These are phyloP conservation scores for Patella vulgata DNA, from an alignment of 1,140 invertebrate genomes.

Conservation along the genomic window DNA sequence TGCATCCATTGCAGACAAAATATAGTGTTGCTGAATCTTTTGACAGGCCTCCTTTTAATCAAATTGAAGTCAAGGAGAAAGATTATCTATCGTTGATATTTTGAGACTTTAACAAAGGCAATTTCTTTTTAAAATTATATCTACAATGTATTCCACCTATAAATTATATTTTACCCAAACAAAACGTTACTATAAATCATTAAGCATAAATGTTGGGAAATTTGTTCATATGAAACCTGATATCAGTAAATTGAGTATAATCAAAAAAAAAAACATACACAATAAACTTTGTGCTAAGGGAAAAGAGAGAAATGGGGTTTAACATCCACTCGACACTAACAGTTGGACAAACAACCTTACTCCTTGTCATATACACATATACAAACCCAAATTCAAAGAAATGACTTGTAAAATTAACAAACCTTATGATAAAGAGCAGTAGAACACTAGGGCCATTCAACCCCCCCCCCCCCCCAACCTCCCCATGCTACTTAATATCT, in stretches of 20 bases:
- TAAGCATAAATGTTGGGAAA: background rate
- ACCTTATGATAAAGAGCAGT: too few species aligned
- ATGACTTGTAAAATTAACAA: too few species aligned
- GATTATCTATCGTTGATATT: background rate
- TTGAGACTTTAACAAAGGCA: background rate
- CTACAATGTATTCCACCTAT: background rate
- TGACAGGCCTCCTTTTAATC: background rate
- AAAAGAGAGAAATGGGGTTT: too few species aligned
- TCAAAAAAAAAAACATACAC: background rate
- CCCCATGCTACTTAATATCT: too few species aligned
- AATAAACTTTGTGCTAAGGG: background rate
- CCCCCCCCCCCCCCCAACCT: too few species aligned
- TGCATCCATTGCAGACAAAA: too few species aligned
- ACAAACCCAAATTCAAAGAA: too few species aligned
- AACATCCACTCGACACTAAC: background rate
- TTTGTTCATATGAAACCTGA: background rate
- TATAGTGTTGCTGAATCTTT: slow-evolving; percentile 9
- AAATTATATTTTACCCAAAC: background rate
- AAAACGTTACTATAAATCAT: background rate
- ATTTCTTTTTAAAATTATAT: background rate
- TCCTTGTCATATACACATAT: too few species aligned
- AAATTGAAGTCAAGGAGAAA: background rate
- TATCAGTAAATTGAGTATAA: background rate
- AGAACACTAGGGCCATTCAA: too few species aligned
- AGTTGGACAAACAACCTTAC: background rate